phyloP scores from a whole-genome alignment of 2,113 vertebrate species.

The Phrynocephalus versicolor region DNA sequence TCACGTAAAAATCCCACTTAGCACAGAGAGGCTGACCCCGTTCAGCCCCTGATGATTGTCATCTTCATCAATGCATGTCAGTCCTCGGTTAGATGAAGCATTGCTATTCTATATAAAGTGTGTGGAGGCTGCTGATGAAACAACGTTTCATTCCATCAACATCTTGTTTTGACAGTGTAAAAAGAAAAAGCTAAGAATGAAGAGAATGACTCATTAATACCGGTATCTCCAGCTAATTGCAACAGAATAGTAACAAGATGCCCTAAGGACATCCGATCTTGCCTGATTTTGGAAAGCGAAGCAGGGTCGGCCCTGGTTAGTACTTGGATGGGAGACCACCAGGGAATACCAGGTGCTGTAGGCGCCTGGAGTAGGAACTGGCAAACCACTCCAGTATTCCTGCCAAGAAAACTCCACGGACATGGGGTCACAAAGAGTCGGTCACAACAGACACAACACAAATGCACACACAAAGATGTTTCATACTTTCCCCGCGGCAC shows the following conservation, averaged over 20 bases:
- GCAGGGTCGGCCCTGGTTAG: too few relatives aligned
- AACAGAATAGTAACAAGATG: background rate
- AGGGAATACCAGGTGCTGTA: too few relatives aligned
- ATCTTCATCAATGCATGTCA: background rate
- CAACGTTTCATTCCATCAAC: background rate
- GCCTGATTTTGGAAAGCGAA: too few relatives aligned
- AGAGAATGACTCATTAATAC: background rate
- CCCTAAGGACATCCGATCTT: too few relatives aligned
- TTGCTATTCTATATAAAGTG: background rate
- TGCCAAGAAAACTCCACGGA: too few relatives aligned
- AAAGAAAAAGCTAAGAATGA: background rate
- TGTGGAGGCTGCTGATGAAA: background rate
- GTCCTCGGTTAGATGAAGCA: rapidly evolving
- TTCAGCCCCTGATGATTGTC: background rate
- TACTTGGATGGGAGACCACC: too few relatives aligned
- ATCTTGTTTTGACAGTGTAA: background rate
- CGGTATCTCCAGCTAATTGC: background rate
- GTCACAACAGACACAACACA: too few relatives aligned
- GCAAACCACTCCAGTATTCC: too few relatives aligned
- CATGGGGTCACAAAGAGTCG: too few relatives aligned
- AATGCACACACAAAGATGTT: too few relatives aligned
- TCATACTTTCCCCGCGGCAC: too few relatives aligned
- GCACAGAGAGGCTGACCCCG: background rate
- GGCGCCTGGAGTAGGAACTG: too few relatives aligned
- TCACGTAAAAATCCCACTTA: background rate